Base-by-base conservation (phyloP, 1,140 invertebrate genomes). In the Bombus fervidus region DNA sequence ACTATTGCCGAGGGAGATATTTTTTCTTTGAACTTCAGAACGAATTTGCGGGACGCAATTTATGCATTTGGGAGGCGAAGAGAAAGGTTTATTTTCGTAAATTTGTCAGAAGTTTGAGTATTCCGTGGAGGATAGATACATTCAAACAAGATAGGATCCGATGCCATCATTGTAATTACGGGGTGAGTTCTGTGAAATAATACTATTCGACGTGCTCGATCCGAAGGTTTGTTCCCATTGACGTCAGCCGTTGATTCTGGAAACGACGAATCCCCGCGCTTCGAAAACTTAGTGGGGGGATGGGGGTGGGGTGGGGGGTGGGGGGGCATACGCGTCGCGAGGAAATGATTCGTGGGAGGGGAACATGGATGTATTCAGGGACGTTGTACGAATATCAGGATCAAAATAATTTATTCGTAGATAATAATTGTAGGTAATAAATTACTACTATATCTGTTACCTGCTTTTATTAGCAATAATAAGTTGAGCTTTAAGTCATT, bases 201-300 rank as follows among this genome's bases (percentile, higher is more conserved):
- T 76, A 85, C 69, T 86, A 89, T 69, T 83, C 57, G 71, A 81
- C 76, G 53, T 80, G 47, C 74, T 83, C 81, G 64, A 69, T 41
- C 86, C 18, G 68, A 79, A 88, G 89, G 83, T 79, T 80, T 83
- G 68, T 76, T 83, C 80, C 81, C 86, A 90, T 91, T 91, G 89
- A 90, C 89, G 89, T 91, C 89, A 91, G 41, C 62, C 83, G 87
- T 81, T 86, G 86, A 90, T 87, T 74, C 75, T 68, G 69, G 37
- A 75, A 86, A 83, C 89, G 74, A 79, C 89, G 89, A 88, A 90
- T 89, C 79, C 82, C 84, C 85, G 85, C 76, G 62, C 75, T 75
- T 69, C 59, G 66, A 74, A 41, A 53, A 71, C 28, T 64, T 31
- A 39, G 57, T 77, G 74, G 62, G 34, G 53, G 81, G 64, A n/a